Percentiles rank a stretch among this genome's conserved stretches.
phyloP scores from a whole-genome alignment of 2,113 vertebrate genomes.

The Proterorhinus semilunaris region DNA sequence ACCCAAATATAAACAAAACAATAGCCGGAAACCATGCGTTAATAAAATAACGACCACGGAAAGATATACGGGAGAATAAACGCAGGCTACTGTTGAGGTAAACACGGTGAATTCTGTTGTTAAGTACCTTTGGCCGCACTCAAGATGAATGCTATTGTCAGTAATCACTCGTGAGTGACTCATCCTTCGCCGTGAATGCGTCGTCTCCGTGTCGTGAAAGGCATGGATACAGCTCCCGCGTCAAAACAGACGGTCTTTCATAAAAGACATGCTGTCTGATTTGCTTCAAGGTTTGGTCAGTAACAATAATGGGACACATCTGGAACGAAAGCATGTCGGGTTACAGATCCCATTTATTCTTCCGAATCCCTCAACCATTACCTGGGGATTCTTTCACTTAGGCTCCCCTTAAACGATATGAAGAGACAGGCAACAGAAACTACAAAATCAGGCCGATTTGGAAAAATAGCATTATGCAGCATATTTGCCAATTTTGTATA shows the following conservation, averaged over 20 bases:
- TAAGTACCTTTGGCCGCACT: slow-evolving; percentile 7
- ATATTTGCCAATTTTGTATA: too few relatives aligned
- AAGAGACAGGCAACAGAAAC: too few relatives aligned
- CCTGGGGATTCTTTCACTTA: too few relatives aligned
- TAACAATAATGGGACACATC: neutral
- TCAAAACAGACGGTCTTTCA: slow-evolving; percentile 37
- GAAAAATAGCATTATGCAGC: too few relatives aligned
- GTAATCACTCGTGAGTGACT: slow-evolving; percentile 76
- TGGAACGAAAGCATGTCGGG: neutral
- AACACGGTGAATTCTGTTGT: neutral
- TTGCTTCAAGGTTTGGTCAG: neutral
- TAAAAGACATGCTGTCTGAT: neutral
- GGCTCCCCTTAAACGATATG: too few relatives aligned
- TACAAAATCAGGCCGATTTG: too few relatives aligned
- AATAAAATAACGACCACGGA: neutral
- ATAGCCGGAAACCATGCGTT: neutral
- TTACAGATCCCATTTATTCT: too few relatives aligned
- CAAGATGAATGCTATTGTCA: slow-evolving; percentile 61
- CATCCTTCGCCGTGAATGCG: slow-evolving; percentile 63
- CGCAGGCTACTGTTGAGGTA: neutral
- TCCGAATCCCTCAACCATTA: too few relatives aligned
- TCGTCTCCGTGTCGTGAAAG: slow-evolving; percentile 35
- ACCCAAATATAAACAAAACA: neutral
- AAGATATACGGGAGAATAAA: neutral
- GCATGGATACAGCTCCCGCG: slow-evolving; percentile 11